Base-by-base conservation (phyloP, 2,797 vertebrate species). In the Sebastes vulpes region DNA sequence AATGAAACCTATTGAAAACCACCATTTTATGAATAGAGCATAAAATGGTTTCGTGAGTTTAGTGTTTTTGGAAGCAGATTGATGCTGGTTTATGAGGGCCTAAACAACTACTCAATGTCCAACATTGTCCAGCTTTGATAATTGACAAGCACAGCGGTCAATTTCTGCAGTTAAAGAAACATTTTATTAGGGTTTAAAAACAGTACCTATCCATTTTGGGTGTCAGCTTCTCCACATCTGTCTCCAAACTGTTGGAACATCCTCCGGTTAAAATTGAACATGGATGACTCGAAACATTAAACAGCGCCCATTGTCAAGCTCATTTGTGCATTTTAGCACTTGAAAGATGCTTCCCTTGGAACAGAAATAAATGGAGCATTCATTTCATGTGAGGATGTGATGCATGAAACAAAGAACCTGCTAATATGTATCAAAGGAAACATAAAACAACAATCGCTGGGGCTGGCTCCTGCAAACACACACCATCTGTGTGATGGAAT, bases 361-460 rank as follows among this genome's bases (percentile, higher is more conserved):
- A 25, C 9, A 18, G 12, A 70, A 60, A 78, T 61, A 78, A 81
- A 85, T 38, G 59, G 26, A 65, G 48, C 68, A 5, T 29, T 80
- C 26, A 66, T 77, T 77, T 82, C 65, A 82, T 80, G 82, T 63
- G 65, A 26, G 74, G 68, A 79, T 73, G 64, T 79, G 73, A 76
- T 53, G 50, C 65, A 61, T 9, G 61, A 70, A 76, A 83, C 65
- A 89, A 73, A 74, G 60, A 69, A 61, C 6, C 38, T 4, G 14
- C 48, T 59, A 68, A 73, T 73, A 75, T 58, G 70, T 80, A 85
- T 78, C 77, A 85, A 74, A 87, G 81, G 82, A 81, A 77, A 78
- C 80, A 85, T 80, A 42, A 83, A 88, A 73, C 80, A 72, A 72
- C 75, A 79, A 58, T 83, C 65, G 53, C 32, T 57, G 74, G 31